Evolutionary conservation across 2,888 invertebrate genomes (phyloP).

Genomic region (Ernsta delagoae): DNA sequence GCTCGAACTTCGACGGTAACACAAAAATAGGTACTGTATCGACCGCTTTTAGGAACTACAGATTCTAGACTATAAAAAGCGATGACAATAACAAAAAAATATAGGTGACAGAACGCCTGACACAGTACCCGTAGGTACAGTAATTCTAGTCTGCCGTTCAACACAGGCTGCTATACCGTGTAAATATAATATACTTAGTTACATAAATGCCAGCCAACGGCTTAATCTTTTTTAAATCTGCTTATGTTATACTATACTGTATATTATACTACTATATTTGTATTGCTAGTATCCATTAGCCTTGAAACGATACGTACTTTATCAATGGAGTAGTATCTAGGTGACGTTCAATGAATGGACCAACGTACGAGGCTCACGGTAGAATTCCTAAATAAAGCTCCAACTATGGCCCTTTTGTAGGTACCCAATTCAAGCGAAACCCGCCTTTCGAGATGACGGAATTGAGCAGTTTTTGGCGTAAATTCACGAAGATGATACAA

Average conservation of each 20-base stretch:
- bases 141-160: too few species aligned
- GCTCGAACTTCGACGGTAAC: too few species aligned
- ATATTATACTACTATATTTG: conserved; percentile 16
- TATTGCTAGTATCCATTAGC: conserved; percentile 55
- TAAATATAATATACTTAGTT: not conserved
- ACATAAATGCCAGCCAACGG: not conserved
- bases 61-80: too few species aligned
- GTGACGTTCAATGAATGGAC: conserved; percentile 58
- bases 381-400: conserved; percentile 41
- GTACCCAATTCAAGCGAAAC: conserved; percentile 18
- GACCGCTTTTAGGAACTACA: too few species aligned
- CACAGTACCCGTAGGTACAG: too few species aligned
- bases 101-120: too few species aligned
- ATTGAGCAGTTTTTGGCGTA: conserved; percentile 19
- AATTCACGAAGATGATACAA: conserved; percentile 13
- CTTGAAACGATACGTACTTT: conserved; percentile 61
- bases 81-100: too few species aligned
- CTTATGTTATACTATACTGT: conserved; percentile 20
- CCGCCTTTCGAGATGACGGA: conserved; percentile 22
- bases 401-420: conserved; percentile 27
- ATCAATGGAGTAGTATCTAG: conserved; percentile 61
- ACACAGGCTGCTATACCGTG: not conserved
- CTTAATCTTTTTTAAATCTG: conserved; percentile 31
- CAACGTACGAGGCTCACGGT: conserved; percentile 50
- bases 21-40: too few species aligned